phyloP scores from a whole-genome alignment of 2,113 vertebrate species.

The Acrocephalus kingi region DNA sequence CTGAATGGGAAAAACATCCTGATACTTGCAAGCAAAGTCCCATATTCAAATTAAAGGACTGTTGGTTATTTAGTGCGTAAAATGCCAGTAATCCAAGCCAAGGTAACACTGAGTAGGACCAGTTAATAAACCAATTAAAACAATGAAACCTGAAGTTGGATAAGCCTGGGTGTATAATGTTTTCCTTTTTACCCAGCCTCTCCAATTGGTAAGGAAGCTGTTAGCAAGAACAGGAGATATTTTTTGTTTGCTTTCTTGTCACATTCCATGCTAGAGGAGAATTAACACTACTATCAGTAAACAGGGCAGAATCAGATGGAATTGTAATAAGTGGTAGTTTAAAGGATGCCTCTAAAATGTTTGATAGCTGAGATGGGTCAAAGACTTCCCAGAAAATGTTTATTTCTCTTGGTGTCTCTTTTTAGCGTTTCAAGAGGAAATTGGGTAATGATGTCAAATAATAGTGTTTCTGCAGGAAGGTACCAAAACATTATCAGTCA shows the following conservation, averaged over 20 bases:
- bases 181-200: neutral
- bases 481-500: neutral
- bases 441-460: neutral
- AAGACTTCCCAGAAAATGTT: neutral
- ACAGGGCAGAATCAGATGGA: neutral
- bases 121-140: neutral
- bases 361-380: neutral
- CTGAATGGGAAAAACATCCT: neutral
- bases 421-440: neutral
- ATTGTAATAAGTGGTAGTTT: neutral
- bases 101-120: neutral
- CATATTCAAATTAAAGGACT: neutral
- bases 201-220: neutral
- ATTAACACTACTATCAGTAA: neutral
- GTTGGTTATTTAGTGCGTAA: neutral
- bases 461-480: neutral
- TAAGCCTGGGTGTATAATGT: neutral
- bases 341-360: neutral
- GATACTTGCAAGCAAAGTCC: neutral
- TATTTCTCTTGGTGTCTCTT: neutral
- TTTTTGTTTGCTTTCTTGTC: neutral
- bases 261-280: neutral
- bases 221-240: neutral
- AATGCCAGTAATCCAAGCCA: neutral
- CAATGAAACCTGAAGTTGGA: neutral